These are phyloP conservation scores for Palythoa grandis DNA, from an alignment of 92 coral and sea anemone species.

Conservation along the genomic window DNA sequence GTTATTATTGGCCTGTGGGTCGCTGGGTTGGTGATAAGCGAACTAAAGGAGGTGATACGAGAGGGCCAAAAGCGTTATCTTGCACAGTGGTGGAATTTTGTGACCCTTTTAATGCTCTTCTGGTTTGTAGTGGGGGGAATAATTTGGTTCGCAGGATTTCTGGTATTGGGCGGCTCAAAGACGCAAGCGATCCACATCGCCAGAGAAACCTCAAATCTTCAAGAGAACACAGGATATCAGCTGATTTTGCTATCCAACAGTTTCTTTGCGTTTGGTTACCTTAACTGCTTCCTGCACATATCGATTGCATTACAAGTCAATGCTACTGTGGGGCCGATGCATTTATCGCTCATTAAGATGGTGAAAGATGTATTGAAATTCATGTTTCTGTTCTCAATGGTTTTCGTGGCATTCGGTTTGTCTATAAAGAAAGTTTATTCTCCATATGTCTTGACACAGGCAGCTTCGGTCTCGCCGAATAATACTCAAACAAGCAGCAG, in stretches of 20 bases:
- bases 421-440: constrained; percentile 89
- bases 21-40: constrained; percentile 70
- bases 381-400: constrained; percentile 63
- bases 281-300: constrained; percentile 76
- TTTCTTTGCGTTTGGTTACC: constrained; percentile 74
- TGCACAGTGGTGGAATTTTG: constrained; percentile 85
- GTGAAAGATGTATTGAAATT: constrained; percentile 74
- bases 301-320: constrained; percentile 73
- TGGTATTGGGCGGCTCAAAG: constrained; percentile 23
- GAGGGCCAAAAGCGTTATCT: constrained; percentile 76
- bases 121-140: constrained; percentile 68
- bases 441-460: constrained; percentile 51
- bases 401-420: constrained; percentile 71
- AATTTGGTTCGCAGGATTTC: constrained; percentile 70
- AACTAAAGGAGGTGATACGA: constrained; percentile 61
- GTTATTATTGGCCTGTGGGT: constrained; percentile 65
- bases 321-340: constrained; percentile 79
- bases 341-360: constrained; percentile 81
- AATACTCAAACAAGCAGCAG: background rate
- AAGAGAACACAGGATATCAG: constrained; percentile 27
- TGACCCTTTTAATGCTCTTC: constrained; percentile 70
- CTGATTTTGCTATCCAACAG: constrained; percentile 38
- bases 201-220: constrained; percentile 29
- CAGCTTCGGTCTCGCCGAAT: background rate
- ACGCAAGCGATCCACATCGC: too few species aligned